phyloP scores from a whole-genome alignment of 2,113 vertebrate genomes.

The Murina feae region DNA sequence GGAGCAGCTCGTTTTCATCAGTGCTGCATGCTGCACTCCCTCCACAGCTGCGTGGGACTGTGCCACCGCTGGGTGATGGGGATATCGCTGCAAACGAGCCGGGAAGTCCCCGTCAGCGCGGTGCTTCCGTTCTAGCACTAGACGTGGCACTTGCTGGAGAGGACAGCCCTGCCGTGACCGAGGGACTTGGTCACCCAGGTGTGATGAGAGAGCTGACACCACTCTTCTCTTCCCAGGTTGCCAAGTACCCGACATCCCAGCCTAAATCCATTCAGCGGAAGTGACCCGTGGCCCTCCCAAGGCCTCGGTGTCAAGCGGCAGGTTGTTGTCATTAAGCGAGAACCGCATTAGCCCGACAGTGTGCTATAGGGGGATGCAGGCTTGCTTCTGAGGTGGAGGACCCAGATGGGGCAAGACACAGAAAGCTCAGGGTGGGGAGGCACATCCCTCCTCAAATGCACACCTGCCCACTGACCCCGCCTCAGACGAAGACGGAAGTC shows the following conservation, averaged over 20 bases:
- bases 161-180: neutral
- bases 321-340: neutral
- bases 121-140: neutral
- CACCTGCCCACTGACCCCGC: neutral
- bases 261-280: neutral
- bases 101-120: neutral
- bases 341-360: fast-evolving
- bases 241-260: neutral
- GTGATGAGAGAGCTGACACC: neutral
- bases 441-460: neutral
- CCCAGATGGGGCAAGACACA: neutral
- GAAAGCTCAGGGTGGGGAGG: neutral
- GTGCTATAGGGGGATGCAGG: neutral
- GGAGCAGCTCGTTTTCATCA: neutral
- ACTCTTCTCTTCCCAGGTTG: neutral
- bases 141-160: neutral
- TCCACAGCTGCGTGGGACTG: no score
- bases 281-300: neutral
- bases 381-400: neutral
- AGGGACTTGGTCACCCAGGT: neutral
- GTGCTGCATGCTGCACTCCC: neutral
- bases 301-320: neutral
- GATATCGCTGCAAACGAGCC: no score
- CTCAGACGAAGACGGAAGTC: neutral
- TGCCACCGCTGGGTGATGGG: neutral